phyloP scores from a whole-genome alignment of 2,888 invertebrate genomes.

The Heliconius erato region DNA sequence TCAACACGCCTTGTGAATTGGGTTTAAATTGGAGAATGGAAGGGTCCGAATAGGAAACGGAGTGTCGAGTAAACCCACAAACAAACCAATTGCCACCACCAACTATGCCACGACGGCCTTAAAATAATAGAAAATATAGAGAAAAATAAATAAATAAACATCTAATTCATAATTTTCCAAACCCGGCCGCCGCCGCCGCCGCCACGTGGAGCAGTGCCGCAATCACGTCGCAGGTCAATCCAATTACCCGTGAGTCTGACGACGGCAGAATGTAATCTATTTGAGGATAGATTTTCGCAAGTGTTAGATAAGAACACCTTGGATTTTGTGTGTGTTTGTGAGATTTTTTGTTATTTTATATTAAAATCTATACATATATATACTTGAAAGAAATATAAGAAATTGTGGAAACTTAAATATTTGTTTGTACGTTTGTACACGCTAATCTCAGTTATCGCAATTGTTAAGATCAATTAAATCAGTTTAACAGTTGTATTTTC shows the following conservation, averaged over 20 bases:
- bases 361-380: too few relatives aligned
- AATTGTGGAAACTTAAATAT: too few relatives aligned
- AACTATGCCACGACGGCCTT: too few relatives aligned
- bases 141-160: not conserved
- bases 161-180: not conserved
- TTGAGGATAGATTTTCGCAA: slow-evolving; percentile 21
- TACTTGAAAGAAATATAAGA: too few relatives aligned
- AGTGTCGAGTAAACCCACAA: too few relatives aligned
- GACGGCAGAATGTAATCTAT: slow-evolving; percentile 20
- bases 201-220: slow-evolving; percentile 1
- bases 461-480: too few relatives aligned
- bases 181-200: not conserved
- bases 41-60: too few relatives aligned
- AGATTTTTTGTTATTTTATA: not conserved
- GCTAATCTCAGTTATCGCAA: too few relatives aligned
- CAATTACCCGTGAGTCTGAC: slow-evolving; percentile 18
- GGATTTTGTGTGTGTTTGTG: not conserved
- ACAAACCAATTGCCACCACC: not conserved
- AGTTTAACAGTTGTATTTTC: too few relatives aligned
- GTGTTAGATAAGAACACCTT: slow-evolving; percentile 10
- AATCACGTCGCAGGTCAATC: slow-evolving; percentile 32
- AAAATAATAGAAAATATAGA: not conserved
- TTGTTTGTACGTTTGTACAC: too few relatives aligned
- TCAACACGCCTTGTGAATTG: too few relatives aligned
- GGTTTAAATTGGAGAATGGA: too few relatives aligned